Evolutionary conservation across 1,140 invertebrate genomes (phyloP), one percentile per base, ranked within the genome.

Genomic region (Bombus confusus): DNA sequence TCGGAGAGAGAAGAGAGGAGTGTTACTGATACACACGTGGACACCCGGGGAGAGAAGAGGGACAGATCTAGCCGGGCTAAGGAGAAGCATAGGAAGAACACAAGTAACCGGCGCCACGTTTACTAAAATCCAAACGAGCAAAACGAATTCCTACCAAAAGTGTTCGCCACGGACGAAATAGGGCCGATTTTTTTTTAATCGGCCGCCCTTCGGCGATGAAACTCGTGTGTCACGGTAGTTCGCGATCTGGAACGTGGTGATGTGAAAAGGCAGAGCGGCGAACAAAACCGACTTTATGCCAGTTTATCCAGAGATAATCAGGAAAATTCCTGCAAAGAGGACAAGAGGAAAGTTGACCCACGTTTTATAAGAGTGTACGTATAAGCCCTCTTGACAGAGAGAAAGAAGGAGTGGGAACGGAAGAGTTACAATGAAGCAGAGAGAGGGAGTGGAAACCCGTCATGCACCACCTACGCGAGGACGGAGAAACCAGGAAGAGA

Each of bases 401-500:
- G 83, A 72, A 80, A 18, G 80, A 80, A 13, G 69, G 37, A 25
- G 59, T 28, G 41, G 62, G 10, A 43, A 41, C 57, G 68, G n/a
- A 72, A 76, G 87, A 85, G 62, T 34, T 28, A 25, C 57, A 62
- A 85, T 28, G 57, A 37, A 68, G 10, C 15, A n/a, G 3, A 0
- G 59, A 80, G 34, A 69, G 75, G 68, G 59, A 75, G 78, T 73
- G 82, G 71, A 76, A 57, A 76, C 59, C 62, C 52, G 82, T 85
- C 73, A 25, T 79, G 72, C 74, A 79, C 75, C 64, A 88, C 79
- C 88, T 83, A 80, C 83, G 68, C 83, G 77, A 41, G 52, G 18
- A 79, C 75, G 83, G 83, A 77, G 85, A 87, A 85, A 89, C 82
- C 80, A 89, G 79, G 80, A 87, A 89, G 86, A 81, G 83, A 87